Percentiles rank a stretch among this genome's conserved stretches.
phyloP scores from a whole-genome alignment of 2,113 vertebrate species.

The Emydocephalus ijimae region DNA sequence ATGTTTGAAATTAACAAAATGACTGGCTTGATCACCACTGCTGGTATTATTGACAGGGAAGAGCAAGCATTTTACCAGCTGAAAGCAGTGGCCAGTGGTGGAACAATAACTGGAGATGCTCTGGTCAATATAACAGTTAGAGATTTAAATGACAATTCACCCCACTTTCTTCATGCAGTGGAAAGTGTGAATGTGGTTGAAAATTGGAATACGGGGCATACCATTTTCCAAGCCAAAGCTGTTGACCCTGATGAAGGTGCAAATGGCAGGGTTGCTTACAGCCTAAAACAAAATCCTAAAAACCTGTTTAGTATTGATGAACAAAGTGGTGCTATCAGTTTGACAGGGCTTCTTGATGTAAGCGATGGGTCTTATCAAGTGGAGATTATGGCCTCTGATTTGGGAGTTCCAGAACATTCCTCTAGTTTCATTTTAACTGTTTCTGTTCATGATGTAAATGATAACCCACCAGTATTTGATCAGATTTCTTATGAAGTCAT shows the following conservation, averaged over 20 bases:
- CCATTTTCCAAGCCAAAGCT: conserved; percentile 90
- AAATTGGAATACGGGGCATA: conserved; percentile 91
- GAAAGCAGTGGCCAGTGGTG: conserved; percentile 88
- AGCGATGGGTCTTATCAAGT: conserved; percentile 88
- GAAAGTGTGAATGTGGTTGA: conserved; percentile 93
- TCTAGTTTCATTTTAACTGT: conserved; percentile 85
- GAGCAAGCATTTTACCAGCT: conserved; percentile 92
- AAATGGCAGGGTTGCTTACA: conserved; percentile 87
- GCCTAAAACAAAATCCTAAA: conserved; percentile 88
- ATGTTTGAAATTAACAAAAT: conserved; percentile 78
- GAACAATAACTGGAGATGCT: conserved; percentile 85
- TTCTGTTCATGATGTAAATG: conserved; percentile 94
- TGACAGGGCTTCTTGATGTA: conserved; percentile 83
- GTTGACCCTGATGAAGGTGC: conserved; percentile 89
- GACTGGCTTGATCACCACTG: conserved; percentile 84
- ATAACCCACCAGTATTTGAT: conserved; percentile 92
- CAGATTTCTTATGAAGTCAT: conserved; percentile 94
- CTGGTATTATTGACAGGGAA: conserved; percentile 87
- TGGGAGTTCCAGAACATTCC: conserved; percentile 84
- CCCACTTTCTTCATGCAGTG: conserved; percentile 82
- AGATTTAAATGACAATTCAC: conserved; percentile 95
- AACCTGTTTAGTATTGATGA: conserved; percentile 85
- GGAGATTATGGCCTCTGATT: conserved; percentile 86
- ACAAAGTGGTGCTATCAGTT: conserved; percentile 82
- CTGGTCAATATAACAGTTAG: conserved; percentile 92